Conservation (phyloP, 2,797 vertebrate genomes). For the Enteromius mattozi region DNA sequence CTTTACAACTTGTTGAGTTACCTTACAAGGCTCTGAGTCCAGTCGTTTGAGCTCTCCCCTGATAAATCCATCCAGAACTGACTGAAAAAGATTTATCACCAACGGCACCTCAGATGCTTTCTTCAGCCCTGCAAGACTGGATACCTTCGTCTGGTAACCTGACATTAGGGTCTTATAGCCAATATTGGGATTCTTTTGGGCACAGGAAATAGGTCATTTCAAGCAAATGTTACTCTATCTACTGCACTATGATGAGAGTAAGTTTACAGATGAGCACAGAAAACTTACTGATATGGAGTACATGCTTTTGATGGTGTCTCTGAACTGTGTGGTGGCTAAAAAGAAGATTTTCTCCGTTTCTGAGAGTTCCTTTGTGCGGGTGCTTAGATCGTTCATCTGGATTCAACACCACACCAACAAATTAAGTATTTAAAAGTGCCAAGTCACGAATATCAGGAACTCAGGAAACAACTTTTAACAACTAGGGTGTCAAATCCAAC, state of each 20-base stretch:
- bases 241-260: background rate
- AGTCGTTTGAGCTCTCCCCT: constrained; percentile 82
- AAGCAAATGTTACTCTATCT: background rate
- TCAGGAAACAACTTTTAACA: background rate
- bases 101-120: constrained; percentile 84
- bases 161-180: constrained; percentile 92
- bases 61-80: constrained; percentile 92
- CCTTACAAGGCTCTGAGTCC: constrained; percentile 80
- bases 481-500: background rate
- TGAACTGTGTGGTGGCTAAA: constrained; percentile 88
- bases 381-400: constrained; percentile 89
- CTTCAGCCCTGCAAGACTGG: constrained; percentile 78
- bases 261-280: background rate
- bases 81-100: constrained; percentile 95
- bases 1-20: constrained; percentile 46
- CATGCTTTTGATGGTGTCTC: constrained; percentile 93
- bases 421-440: background rate
- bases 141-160: constrained; percentile 87
- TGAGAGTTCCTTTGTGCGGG: constrained; percentile 81
- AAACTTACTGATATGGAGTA: constrained; percentile 89
- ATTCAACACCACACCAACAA: constrained; percentile 40
- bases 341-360: constrained; percentile 88
- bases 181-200: constrained; percentile 77
- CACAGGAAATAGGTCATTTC: background rate
- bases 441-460: background rate